These are phyloP conservation scores for Rattus rattus DNA, from an alignment of 2,113 vertebrate species.

Conservation along the genomic window DNA sequence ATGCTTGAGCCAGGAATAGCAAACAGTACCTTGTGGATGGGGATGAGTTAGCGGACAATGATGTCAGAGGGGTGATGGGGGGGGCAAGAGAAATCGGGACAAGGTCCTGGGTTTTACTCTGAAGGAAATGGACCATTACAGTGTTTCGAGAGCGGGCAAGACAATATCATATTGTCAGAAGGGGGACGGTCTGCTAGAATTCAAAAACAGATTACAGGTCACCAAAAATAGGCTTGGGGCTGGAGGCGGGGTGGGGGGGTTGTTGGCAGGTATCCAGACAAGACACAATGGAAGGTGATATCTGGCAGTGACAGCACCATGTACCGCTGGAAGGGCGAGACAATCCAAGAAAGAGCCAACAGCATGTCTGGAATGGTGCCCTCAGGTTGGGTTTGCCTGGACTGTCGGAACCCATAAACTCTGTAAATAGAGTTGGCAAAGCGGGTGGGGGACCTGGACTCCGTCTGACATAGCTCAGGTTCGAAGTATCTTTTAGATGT, in stretches of 20 bases:
- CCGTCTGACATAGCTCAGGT: background rate
- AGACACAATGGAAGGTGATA: fast-evolving
- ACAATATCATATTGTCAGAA: background rate
- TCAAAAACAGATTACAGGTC: background rate
- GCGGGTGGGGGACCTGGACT: background rate
- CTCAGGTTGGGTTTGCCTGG: background rate
- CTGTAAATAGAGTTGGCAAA: fast-evolving
- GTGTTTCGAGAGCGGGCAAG: background rate
- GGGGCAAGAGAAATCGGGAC: background rate
- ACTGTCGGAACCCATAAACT: too few species aligned
- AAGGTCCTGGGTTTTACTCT: background rate
- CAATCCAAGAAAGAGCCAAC: background rate
- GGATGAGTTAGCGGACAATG: background rate
- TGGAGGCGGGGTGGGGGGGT: background rate
- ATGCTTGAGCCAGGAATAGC: background rate
- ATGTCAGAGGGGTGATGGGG: background rate
- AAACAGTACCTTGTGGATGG: background rate
- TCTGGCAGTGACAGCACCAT: fast-evolving
- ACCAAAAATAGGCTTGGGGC: background rate
- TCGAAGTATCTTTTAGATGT: background rate
- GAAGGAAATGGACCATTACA: background rate
- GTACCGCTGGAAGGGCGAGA: fast-evolving
- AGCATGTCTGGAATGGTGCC: background rate
- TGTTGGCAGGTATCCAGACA: background rate
- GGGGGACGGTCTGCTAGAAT: background rate